Conservation (phyloP, 2,113 vertebrate genomes). For the Cyanoramphus novaezelandiae region DNA sequence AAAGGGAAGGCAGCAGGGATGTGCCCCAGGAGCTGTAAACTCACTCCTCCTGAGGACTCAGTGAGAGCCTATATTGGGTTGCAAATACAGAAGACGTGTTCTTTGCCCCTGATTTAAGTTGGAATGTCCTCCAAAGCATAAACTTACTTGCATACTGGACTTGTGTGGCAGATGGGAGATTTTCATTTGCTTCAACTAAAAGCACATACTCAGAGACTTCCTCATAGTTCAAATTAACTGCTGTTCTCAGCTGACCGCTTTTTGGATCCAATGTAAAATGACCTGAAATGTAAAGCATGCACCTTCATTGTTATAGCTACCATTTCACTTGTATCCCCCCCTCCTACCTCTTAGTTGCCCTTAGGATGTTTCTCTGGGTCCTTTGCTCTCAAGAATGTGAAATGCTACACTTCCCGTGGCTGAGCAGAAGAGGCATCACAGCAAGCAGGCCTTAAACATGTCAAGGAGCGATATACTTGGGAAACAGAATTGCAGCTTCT, state of each 20-base stretch:
- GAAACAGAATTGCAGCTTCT: background rate
- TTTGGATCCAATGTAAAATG: constrained; percentile 52
- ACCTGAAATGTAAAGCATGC: constrained; percentile 5
- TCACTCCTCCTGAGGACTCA: background rate
- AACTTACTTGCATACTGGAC: constrained; percentile 13
- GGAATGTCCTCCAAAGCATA: background rate
- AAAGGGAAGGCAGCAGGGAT: background rate
- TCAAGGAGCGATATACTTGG: background rate
- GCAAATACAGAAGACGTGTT: background rate
- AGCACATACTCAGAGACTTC: constrained; percentile 50
- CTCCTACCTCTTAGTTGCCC: background rate
- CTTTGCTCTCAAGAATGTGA: background rate
- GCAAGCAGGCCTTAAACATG: background rate
- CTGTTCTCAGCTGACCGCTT: constrained; percentile 59
- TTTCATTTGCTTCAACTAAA: constrained; percentile 34
- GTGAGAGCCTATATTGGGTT: background rate
- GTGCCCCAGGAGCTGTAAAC: background rate
- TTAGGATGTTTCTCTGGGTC: background rate
- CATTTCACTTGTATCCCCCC: background rate
- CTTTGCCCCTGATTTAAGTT: background rate
- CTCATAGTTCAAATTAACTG: constrained; percentile 54
- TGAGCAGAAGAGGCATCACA: background rate
- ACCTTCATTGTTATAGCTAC: background rate
- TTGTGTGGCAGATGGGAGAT: background rate
- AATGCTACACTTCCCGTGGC: background rate